phyloP scores from a whole-genome alignment of 2,888 invertebrate genomes.

The Candidula unifasciata region DNA sequence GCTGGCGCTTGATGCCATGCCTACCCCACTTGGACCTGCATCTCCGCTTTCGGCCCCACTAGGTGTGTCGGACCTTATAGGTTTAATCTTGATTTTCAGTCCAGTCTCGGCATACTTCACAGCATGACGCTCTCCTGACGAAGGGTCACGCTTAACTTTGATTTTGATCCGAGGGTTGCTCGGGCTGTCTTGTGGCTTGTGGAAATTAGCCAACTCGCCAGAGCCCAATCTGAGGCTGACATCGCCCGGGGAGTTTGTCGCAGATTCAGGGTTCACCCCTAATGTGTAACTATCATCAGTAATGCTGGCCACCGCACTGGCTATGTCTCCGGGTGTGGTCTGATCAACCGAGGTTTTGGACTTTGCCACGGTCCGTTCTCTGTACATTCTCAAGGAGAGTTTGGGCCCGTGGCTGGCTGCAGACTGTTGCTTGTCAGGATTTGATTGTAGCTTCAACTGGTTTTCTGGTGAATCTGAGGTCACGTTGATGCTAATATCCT shows the following conservation, averaged over 20 bases:
- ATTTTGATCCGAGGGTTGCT: slow-evolving; percentile 46
- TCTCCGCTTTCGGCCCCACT: slow-evolving; percentile 2
- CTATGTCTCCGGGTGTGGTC: neutral
- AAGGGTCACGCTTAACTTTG: slow-evolving; percentile 42
- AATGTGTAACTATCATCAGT: neutral
- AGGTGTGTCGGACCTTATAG: slow-evolving; percentile 3
- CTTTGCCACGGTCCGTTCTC: slow-evolving; percentile 36
- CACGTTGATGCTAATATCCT: neutral
- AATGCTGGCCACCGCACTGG: neutral
- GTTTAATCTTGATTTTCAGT: slow-evolving; percentile 47
- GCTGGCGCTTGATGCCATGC: slow-evolving; percentile 21
- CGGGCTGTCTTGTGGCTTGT: slow-evolving; percentile 43
- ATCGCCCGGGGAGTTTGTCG: slow-evolving; percentile 18
- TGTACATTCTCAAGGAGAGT: slow-evolving; percentile 41
- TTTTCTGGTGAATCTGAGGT: slow-evolving; percentile 15
- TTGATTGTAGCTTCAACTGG: neutral
- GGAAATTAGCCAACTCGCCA: slow-evolving; percentile 29
- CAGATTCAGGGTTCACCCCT: neutral
- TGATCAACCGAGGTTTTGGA: slow-evolving; percentile 20
- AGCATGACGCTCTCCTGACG: slow-evolving; percentile 35
- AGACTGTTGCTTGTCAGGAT: slow-evolving; percentile 15
- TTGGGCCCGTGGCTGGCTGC: slow-evolving; percentile 7
- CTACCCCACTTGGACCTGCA: slow-evolving; percentile 24
- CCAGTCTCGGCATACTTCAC: slow-evolving; percentile 45
- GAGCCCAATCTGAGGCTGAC: neutral